Conservation (phyloP, 2,888 invertebrate species). For the Scelioninae gen. 2 region DNA sequence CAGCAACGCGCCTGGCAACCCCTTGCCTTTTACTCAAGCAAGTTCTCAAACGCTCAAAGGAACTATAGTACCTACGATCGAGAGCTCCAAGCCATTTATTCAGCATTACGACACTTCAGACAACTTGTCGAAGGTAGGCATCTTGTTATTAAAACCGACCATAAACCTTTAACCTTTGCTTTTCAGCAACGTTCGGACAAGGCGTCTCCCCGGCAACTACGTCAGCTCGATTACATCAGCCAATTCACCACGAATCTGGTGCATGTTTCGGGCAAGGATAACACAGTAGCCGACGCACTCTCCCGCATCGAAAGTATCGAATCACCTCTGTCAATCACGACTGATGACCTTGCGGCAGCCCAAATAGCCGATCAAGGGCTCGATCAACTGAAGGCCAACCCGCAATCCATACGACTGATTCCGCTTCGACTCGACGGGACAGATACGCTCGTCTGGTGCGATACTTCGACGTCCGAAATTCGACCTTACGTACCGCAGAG, state of each 20-base stretch:
- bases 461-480: not conserved
- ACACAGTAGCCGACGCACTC: not conserved
- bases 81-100: not conserved
- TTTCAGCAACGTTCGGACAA: not conserved
- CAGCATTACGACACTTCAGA: not conserved
- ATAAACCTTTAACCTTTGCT: not conserved
- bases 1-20: conserved; percentile 21
- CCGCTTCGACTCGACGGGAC: not conserved
- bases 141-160: not conserved
- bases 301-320: not conserved
- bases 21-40: conserved; percentile 35
- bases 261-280: not conserved
- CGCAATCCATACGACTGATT: not conserved
- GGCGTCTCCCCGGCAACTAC: not conserved
- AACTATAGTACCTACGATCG: not conserved
- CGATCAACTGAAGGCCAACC: not conserved
- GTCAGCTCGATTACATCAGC: not conserved
- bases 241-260: not conserved
- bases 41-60: not conserved
- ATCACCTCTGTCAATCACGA: not conserved
- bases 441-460: not conserved
- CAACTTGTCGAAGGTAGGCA: not conserved
- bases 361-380: not conserved
- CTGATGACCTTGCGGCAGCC: not conserved
- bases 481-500: not conserved